These are phyloP conservation scores for Sycobia sp. DNA, from an alignment of 1,140 invertebrate species.

Conservation along the genomic window DNA sequence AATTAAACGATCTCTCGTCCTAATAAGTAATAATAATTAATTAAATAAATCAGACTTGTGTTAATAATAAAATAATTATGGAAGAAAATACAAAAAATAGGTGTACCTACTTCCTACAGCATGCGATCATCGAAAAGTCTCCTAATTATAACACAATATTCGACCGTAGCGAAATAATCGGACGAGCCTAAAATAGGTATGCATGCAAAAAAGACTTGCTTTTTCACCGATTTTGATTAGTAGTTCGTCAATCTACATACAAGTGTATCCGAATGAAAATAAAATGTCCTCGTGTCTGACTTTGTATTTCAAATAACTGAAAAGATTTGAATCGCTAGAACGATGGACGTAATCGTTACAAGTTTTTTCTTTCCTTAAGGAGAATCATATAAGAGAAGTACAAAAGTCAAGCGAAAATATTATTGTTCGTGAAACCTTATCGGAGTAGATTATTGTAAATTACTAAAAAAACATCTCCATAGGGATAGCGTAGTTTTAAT, in stretches of 20 bases:
- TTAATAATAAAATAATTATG: constrained; percentile 21
- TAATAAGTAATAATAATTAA: constrained; percentile 28
- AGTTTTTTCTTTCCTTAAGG: neutral
- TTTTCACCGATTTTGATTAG: constrained; percentile 2
- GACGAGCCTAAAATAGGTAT: constrained; percentile 6
- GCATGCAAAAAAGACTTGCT: constrained; percentile 4
- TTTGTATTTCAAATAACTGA: constrained; percentile 7
- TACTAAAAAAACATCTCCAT: neutral
- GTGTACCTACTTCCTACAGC: constrained; percentile 16
- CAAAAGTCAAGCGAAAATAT: constrained; percentile 18
- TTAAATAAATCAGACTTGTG: constrained; percentile 18
- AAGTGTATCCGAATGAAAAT: neutral
- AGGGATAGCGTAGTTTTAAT: constrained; percentile 2
- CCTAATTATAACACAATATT: neutral
- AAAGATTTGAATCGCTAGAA: neutral
- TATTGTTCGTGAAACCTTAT: constrained; percentile 11
- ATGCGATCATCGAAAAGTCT: constrained; percentile 9
- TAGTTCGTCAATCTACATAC: neutral
- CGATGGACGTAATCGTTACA: constrained; percentile 14
- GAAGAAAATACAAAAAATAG: constrained; percentile 27
- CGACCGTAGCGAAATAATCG: constrained; percentile 14
- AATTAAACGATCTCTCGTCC: constrained; percentile 42
- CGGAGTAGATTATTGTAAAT: constrained; percentile 19
- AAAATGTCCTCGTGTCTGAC: neutral
- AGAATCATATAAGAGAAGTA: constrained; percentile 9